These are phyloP conservation scores for Boulengeromyrus knoepffleri DNA, from an alignment of 2,113 vertebrate species.

Conservation along the genomic window DNA sequence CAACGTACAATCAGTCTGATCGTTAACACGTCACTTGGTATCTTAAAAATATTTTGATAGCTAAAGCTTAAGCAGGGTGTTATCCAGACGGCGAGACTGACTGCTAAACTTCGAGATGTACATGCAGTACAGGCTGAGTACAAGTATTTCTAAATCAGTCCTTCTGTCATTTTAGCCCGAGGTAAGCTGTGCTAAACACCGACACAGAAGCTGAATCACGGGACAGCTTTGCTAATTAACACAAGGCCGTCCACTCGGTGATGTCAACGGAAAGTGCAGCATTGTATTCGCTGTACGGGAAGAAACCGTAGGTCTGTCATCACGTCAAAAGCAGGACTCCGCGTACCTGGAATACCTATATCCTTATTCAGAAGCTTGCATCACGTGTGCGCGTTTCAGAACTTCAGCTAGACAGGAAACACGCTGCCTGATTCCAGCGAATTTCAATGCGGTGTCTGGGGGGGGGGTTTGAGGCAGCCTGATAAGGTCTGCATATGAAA, in stretches of 20 bases:
- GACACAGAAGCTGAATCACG: neutral
- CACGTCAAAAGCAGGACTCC: neutral
- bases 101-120: too few relatives aligned
- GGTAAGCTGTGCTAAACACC: neutral
- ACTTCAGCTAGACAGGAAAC: neutral
- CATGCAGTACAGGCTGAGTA: neutral
- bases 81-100: neutral
- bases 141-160: neutral
- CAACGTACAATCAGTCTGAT: neutral
- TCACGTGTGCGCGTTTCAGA: neutral
- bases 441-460: neutral
- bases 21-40: neutral
- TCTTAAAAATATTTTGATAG: neutral
- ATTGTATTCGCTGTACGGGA: neutral
- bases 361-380: neutral
- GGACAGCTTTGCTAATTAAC: neutral
- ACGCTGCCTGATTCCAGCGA: neutral
- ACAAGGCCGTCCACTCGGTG: neutral
- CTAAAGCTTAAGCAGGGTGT: neutral
- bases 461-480: neutral
- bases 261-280: neutral
- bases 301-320: too few relatives aligned
- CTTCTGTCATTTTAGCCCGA: neutral
- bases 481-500: constrained; percentile 3
- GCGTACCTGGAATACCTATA: neutral